These are phyloP conservation scores for Percopsis transmontana DNA, from an alignment of 2,113 vertebrate species.

Conservation along the genomic window DNA sequence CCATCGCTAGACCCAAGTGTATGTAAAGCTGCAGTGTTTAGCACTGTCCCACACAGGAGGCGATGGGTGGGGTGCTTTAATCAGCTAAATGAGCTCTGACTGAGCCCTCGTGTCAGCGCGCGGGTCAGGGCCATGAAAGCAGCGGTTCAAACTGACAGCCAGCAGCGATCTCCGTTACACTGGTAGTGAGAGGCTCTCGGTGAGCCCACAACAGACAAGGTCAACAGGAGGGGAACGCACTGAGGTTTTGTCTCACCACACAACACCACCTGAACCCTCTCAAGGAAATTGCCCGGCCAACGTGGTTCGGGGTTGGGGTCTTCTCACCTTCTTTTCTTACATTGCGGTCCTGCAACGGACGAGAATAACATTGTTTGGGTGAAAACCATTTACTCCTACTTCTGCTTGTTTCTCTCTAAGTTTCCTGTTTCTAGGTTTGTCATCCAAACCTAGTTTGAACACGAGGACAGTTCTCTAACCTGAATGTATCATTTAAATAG, in stretches of 20 bases:
- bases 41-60: conserved; percentile 48
- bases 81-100: conserved; percentile 56
- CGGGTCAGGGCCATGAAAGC: conserved; percentile 55
- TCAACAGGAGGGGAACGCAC: conserved; percentile 40
- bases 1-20: too few relatives aligned
- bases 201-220: conserved; percentile 52
- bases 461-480: too few relatives aligned
- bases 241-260: conserved; percentile 57
- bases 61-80: conserved; percentile 37
- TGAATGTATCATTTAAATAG: too few relatives aligned
- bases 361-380: too few relatives aligned
- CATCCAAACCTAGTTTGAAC: too few relatives aligned
- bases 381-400: too few relatives aligned
- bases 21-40: conserved; percentile 11
- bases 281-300: conserved; percentile 14
- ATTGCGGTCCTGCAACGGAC: too few relatives aligned
- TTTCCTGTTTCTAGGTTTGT: too few relatives aligned
- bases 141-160: conserved; percentile 64
- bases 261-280: conserved; percentile 23
- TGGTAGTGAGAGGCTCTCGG: conserved; percentile 48
- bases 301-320: too few relatives aligned
- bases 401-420: too few relatives aligned
- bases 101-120: conserved; percentile 65
- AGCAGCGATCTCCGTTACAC: conserved; percentile 67
- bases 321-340: too few relatives aligned